Conservation (phyloP, 2,113 vertebrate genomes). For the Protomyctophum bolini region DNA sequence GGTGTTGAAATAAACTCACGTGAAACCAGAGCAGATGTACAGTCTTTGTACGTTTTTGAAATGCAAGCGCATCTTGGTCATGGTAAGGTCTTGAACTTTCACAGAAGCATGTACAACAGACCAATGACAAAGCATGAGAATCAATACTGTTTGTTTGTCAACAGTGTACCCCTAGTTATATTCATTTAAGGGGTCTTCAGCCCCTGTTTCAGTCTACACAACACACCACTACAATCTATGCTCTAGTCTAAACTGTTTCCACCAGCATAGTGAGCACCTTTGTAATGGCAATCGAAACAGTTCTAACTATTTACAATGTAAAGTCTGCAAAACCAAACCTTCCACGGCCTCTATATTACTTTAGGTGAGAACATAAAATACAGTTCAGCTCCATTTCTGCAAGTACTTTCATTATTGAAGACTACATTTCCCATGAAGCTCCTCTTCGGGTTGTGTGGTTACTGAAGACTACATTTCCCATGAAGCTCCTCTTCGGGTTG, state of each 20-base stretch:
- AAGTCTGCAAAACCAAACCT: constrained; percentile 43
- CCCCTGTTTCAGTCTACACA: constrained; percentile 19
- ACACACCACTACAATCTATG: background rate
- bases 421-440: constrained; percentile 32
- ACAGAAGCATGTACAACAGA: constrained; percentile 18
- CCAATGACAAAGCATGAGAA: constrained; percentile 16
- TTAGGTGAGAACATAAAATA: constrained; percentile 5
- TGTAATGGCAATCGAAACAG: constrained; percentile 17
- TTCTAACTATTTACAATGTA: constrained; percentile 24
- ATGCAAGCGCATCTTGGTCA: constrained; percentile 21
- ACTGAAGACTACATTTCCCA: constrained; percentile 31
- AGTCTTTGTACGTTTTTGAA: constrained; percentile 42
- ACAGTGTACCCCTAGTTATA: constrained; percentile 35
- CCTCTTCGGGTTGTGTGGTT: constrained; percentile 38
- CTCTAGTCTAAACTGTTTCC: constrained; percentile 5
- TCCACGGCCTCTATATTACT: background rate
- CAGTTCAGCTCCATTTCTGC: background rate
- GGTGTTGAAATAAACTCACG: constrained; percentile 21
- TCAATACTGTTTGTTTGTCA: constrained; percentile 36
- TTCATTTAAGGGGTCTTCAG: background rate
- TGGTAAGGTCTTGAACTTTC: constrained; percentile 19
- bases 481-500: constrained; percentile 38
- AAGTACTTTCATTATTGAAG: constrained; percentile 17
- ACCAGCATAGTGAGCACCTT: constrained; percentile 51
- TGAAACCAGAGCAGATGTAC: constrained; percentile 36